Base-by-base conservation (phyloP, 2,888 invertebrate genomes). In the Carabus problematicus region DNA sequence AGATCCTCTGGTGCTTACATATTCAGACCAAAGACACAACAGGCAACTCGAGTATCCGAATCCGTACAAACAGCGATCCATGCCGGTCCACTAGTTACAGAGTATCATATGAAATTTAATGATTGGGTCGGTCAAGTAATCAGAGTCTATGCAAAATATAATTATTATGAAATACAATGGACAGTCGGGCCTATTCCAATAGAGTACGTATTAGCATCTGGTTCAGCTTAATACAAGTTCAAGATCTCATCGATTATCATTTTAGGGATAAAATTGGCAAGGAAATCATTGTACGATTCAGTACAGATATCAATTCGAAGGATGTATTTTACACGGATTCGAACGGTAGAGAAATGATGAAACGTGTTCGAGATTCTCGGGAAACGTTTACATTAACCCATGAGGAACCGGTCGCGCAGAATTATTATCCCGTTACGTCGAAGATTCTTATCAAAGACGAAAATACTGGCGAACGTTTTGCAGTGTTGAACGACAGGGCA, bases 351-450 rank as follows among this genome's bases (percentile, higher is more conserved):
- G 93, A 97, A 79, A 87, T 92, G 80, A 75, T 96, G 14, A 86
- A 89, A 74, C 84, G 97, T 41, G 83, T 84, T n/a, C 79, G 88
- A 12, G 84, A 91, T 77, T 81, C 84, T 67, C 83, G 95, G 7
- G 89, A 91, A 0, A 90, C 92, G 0, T 97, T 90, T 87, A 82
- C 85, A 8, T 72, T 89, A 0, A 84, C 86, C 0, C 76, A 93
- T 11, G 82, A 84, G 0, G 95, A 97, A 77, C 86, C 87, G 0
- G 81, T 93, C 0, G 85, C 94, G 0, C 92, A 88, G 0, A 98
- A 98, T 78, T 98, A 97, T 78, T 97, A 95, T 78, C 98, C 98
- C 0, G 84, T 98, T 0, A 94, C 92, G 0, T 89, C 91, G n/a
- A 87, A 90, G 73, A 93, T 96, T n/a, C 85, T 83, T 14, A 80